These are phyloP conservation scores for Rugalucina vietnamica DNA, from an alignment of 2,888 invertebrate species.

Conservation along the genomic window DNA sequence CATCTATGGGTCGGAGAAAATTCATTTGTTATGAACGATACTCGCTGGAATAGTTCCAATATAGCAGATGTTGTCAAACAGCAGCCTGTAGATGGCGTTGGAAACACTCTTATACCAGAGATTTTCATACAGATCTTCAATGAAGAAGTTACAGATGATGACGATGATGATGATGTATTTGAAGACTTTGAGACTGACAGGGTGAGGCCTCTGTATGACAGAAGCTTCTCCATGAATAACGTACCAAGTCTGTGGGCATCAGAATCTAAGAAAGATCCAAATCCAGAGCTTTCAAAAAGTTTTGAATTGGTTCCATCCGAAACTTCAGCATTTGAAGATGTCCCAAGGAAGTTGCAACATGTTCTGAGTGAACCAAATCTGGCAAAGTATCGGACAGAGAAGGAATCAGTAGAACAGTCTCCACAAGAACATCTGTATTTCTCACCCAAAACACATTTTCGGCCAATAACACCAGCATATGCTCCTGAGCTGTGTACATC, in stretches of 20 bases:
- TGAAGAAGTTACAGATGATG: slow-evolving; percentile 43
- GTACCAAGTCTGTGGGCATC: slow-evolving; percentile 54
- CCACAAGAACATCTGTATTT: slow-evolving; percentile 89
- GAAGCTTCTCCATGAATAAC: slow-evolving; percentile 66
- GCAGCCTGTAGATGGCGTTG: background rate
- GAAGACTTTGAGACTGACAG: slow-evolving; percentile 44
- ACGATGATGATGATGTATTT: slow-evolving; percentile 39
- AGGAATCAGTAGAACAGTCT: slow-evolving; percentile 65
- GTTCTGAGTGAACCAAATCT: slow-evolving; percentile 77
- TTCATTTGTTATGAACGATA: slow-evolving; percentile 23
- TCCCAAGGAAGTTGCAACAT: slow-evolving; percentile 72
- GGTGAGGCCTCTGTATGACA: slow-evolving; percentile 43
- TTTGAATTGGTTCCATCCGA: slow-evolving; percentile 77
- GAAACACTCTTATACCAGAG: slow-evolving; percentile 66
- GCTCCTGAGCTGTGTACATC: slow-evolving; percentile 45
- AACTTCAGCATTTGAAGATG: slow-evolving; percentile 76
- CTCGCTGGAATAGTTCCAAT: background rate
- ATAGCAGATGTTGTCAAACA: slow-evolving; percentile 6
- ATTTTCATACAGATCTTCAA: slow-evolving; percentile 61
- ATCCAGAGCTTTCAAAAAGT: slow-evolving; percentile 66
- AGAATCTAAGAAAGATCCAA: slow-evolving; percentile 21
- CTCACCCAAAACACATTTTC: slow-evolving; percentile 92
- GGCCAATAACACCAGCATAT: slow-evolving; percentile 87
- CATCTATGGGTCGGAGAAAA: slow-evolving; percentile 53
- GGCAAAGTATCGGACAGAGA: slow-evolving; percentile 53